Percentiles rank a stretch among this genome's conserved stretches.
These are phyloP conservation scores for Cettia cetti DNA, from an alignment of 2,113 vertebrate genomes.

Conservation along the genomic window DNA sequence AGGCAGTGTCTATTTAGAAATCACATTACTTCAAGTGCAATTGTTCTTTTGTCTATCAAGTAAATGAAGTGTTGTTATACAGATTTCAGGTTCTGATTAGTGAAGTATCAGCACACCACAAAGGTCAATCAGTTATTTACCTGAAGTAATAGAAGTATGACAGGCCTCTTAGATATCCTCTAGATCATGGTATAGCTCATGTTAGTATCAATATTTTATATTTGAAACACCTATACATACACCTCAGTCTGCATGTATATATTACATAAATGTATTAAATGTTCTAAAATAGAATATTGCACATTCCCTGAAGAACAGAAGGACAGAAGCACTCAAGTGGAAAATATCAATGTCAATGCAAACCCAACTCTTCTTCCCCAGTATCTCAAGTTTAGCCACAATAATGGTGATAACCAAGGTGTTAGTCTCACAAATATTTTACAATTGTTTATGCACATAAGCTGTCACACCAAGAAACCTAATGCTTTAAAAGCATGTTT, in stretches of 20 bases:
- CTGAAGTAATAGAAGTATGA: conserved; percentile 79
- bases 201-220: not conserved
- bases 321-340: not conserved
- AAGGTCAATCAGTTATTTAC: conserved; percentile 88
- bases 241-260: not conserved
- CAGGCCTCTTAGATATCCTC: conserved; percentile 86
- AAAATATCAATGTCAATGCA: not conserved
- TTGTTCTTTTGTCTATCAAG: conserved; percentile 91
- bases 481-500: not conserved
- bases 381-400: not conserved
- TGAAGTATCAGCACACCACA: conserved; percentile 81
- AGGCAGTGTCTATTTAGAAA: conserved; percentile 94
- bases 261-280: not conserved
- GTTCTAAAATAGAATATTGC: not conserved
- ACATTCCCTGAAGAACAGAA: not conserved
- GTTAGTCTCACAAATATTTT: not conserved
- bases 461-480: not conserved
- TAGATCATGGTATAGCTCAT: conserved; percentile 69
- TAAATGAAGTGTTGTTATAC: conserved; percentile 89
- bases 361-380: not conserved
- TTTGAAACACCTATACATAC: not conserved
- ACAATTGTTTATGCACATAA: not conserved
- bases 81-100: conserved; percentile 91
- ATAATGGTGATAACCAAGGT: not conserved
- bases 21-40: conserved; percentile 91